Evolutionary conservation across 2,888 invertebrate genomes (phyloP), one percentile per base, ranked within the genome.

Genomic region (Scelioninae gen. 1): DNA sequence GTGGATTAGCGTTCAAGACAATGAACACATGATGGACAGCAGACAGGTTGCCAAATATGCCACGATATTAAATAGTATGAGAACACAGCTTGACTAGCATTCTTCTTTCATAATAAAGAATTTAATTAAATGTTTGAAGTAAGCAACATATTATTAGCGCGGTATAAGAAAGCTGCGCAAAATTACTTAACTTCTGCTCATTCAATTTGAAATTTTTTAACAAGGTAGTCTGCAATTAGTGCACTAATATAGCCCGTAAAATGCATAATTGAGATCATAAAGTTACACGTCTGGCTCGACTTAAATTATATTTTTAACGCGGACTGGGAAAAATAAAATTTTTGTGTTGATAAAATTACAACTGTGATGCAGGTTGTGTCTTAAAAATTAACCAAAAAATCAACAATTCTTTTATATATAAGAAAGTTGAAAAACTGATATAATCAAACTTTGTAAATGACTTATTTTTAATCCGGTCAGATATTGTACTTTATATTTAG

Each of bases 221-320:
- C 16, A 15, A 47, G 16, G 9, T 5, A 7, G 13, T 7, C 45
- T 15, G 16, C 45, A 47, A 47, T 15, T 47, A 15, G 45, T 15
- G 11, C 15, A 7, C 11, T 15, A 47, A 47, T 47, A 47, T 47
- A 15, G 11, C 15, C 45, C 13, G 15, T 15, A 47, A 15, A 15
- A 47, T 16, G 11, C n/a, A 43, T 43, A 43, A 43, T 43, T 43
- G n/a, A 47, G 15, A 5, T 47, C 45, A 11, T 47, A 47, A 47
- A 47, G 45, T 47, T 47, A 47, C 45, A 29, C 29, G 10, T 51
- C 51, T 51, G 4, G 51, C 5, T 29, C 43, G 43, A n/a, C 11
- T 16, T 29, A 10, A 47, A 47, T 47, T 47, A 15, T 9, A 47
- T 47, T 47, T 47, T 47, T 47, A 47, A 47, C 45, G 11, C 43